Evolutionary conservation across 2,888 invertebrate species (phyloP), one percentile per base, ranked within the genome.

Genomic region (Formica aserva): DNA sequence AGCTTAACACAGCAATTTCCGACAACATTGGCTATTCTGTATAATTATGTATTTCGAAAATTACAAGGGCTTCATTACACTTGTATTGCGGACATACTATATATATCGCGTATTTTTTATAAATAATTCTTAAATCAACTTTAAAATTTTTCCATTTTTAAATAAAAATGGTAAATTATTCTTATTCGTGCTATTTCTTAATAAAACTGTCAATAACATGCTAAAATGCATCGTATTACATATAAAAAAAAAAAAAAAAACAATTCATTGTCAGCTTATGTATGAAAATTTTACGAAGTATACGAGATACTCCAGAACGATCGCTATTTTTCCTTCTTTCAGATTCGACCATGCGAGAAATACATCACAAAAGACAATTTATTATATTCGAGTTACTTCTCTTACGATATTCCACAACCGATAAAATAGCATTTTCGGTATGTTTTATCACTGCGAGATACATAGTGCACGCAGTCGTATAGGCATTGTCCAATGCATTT

Each of bases 401-500:
- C 71, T 41, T 32, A 45, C 29, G 38, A 29, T 78, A 45, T 48
- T 60, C 60, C 60, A n/a, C 60, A 60, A 71, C 15, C 45, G 78
- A 60, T 35, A 45, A 29, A 80, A 67, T 67, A 29, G 22, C 57
- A 57, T 69, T 80, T 80, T 71, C 71, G 22, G 18, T 45, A 60
- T 80, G 48, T 71, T 80, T 60, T 60, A 80, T 80, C 60, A 55
- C 45, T 60, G 41, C 32, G 29, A 41, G 41, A 45, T 32, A 69
- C 26, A 60, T 45, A 26, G 57, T 57, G 32, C 69, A 15, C 52
- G 32, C 45, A 35, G 45, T 35, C 45, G 22, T 71, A 35, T 35
- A 80, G 71, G 71, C 45, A 80, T 80, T 80, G 60, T 71, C 78
- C 71, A 80, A 80, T 80, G 71, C 78, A 80, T 80, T 71, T 26